Percentiles rank a stretch among this genome's conserved stretches.
These are phyloP conservation scores for Drosophila pseudotakahashii DNA, from an alignment of 2,888 invertebrate species.

Conservation along the genomic window DNA sequence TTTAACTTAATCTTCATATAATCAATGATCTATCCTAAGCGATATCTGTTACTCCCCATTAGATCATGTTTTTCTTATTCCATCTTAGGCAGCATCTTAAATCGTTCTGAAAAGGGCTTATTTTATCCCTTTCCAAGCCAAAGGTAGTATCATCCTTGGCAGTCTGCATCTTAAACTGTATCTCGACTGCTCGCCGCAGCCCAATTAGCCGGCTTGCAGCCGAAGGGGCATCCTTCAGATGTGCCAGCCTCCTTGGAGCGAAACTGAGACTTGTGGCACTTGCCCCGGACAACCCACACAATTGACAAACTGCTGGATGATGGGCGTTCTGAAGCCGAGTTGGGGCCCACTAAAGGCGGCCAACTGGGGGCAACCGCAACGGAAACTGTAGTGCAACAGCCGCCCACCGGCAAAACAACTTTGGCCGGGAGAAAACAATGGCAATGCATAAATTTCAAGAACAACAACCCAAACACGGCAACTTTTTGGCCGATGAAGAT, in stretches of 20 bases:
- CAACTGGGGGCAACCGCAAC: constrained; percentile 38
- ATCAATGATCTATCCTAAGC: not conserved
- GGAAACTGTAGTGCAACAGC: constrained; percentile 43
- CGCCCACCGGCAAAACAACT: constrained; percentile 20
- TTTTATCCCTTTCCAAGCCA: not conserved
- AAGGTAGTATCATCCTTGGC: not conserved
- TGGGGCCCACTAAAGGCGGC: constrained; percentile 27
- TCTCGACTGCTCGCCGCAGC: constrained; percentile 13
- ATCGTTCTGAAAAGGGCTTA: not conserved
- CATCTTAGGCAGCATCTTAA: not conserved
- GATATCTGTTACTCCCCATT: not conserved
- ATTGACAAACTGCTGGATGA: constrained; percentile 32
- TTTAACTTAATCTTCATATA: too few relatives aligned
- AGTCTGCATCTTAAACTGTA: constrained; percentile 23
- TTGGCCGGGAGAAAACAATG: constrained; percentile 62
- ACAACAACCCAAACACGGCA: constrained; percentile 42
- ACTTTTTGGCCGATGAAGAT: constrained; percentile 20
- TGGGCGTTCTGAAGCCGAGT: constrained; percentile 6
- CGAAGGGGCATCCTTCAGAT: constrained; percentile 31
- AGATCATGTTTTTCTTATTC: not conserved
- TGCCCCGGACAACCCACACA: constrained; percentile 38
- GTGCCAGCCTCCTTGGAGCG: constrained; percentile 7
- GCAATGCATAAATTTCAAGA: constrained; percentile 68
- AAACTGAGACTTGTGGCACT: constrained; percentile 23
- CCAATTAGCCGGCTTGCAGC: constrained; percentile 32